A percentile compares a stretch with the other conserved stretches of the same genome.
These are phyloP conservation scores for Lamprologus tigripictilis DNA, from an alignment of 2,113 vertebrate genomes.

Conservation along the genomic window DNA sequence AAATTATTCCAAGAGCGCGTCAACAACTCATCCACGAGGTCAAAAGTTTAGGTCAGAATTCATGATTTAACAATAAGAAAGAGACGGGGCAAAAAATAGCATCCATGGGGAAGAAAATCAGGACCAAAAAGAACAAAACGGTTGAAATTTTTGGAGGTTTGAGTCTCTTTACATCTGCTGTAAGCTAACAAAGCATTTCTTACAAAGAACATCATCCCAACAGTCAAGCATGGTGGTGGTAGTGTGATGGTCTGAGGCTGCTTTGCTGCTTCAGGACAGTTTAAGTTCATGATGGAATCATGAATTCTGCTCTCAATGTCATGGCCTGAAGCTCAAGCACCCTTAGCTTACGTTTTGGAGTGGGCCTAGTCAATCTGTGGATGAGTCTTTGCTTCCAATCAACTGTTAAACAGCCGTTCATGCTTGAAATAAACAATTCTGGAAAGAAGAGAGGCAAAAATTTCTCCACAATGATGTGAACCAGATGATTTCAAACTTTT, in stretches of 20 bases:
- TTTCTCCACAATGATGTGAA: neutral
- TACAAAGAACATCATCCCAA: neutral
- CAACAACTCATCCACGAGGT: neutral
- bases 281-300: neutral
- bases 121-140: fast-evolving
- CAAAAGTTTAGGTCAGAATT: neutral
- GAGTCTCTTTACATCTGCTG: neutral
- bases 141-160: fast-evolving
- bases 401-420: neutral
- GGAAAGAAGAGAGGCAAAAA: neutral
- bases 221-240: neutral
- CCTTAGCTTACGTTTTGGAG: neutral
- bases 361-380: neutral
- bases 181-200: neutral
- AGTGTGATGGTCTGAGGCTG: neutral
- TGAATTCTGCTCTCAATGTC: neutral
- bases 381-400: fast-evolving
- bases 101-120: neutral
- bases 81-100: neutral
- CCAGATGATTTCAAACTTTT: neutral
- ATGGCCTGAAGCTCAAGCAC: neutral
- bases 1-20: neutral
- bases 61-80: neutral
- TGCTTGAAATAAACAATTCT: neutral
- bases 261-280: neutral